Evolutionary conservation across 1,140 invertebrate species (phyloP).

Genomic region (Calosoma granatense): DNA sequence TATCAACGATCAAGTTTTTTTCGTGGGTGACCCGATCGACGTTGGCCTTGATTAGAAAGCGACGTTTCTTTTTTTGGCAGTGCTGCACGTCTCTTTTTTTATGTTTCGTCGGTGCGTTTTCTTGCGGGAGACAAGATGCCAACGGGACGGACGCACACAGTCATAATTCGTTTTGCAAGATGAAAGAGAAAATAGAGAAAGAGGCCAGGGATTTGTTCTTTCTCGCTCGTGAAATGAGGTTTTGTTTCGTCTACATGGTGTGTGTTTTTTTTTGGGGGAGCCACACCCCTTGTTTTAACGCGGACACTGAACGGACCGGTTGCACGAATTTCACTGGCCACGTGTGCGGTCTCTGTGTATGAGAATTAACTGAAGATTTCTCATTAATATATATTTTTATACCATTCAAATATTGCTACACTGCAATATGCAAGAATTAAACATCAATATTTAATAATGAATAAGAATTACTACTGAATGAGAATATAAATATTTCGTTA

Average conservation of each 20-base stretch:
- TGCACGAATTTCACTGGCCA: neutral
- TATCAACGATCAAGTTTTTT: neutral
- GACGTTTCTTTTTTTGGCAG: slow-evolving; percentile 11
- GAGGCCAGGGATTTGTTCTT: slow-evolving; percentile 14
- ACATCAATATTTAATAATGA: too few relatives aligned
- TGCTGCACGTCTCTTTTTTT: neutral
- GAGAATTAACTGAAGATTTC: neutral
- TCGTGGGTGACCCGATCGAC: neutral
- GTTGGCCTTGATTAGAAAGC: slow-evolving; percentile 13
- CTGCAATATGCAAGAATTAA: too few relatives aligned
- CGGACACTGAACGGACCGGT: neutral
- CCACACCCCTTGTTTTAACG: neutral
- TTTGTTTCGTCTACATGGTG: slow-evolving; percentile 13
- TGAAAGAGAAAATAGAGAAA: slow-evolving; percentile 6
- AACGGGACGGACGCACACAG: too few relatives aligned
- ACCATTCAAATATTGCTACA: too few relatives aligned
- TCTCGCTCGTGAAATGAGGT: slow-evolving; percentile 8
- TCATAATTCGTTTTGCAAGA: too few relatives aligned
- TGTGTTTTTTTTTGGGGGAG: too few relatives aligned
- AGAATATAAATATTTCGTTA: too few relatives aligned
- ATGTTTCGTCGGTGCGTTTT: too few relatives aligned
- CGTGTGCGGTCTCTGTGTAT: neutral
- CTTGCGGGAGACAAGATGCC: too few relatives aligned
- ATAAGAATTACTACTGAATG: too few relatives aligned
- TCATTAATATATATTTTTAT: too few relatives aligned